Evolutionary conservation across 1,140 invertebrate genomes (phyloP).

Genomic region (Caerostris darwini): DNA sequence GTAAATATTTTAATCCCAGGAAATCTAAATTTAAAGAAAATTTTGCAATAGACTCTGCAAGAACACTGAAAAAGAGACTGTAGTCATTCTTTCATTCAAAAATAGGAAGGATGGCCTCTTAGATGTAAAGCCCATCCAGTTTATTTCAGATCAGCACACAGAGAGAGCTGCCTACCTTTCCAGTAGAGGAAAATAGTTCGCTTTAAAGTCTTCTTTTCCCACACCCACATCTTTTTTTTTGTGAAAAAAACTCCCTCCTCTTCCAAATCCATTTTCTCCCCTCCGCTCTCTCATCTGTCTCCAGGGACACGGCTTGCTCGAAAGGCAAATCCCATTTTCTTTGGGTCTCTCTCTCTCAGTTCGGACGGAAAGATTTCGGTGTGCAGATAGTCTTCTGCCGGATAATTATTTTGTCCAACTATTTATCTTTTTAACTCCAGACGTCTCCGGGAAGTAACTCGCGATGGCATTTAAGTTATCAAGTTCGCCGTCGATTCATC

Average conservation of each 20-base stretch:
- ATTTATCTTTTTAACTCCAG: slow-evolving; percentile 39
- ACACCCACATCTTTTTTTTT: too few species aligned
- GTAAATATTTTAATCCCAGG: background rate
- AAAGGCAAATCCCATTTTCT: slow-evolving; percentile 58
- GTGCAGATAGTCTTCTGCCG: background rate
- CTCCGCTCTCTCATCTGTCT: background rate
- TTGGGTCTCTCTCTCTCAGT: background rate
- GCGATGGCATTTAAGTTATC: too few species aligned
- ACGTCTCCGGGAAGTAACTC: too few species aligned
- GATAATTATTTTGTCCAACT: slow-evolving; percentile 45
- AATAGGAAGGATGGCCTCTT: background rate
- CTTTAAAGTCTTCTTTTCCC: background rate
- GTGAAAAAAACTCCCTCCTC: too few species aligned
- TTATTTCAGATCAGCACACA: background rate
- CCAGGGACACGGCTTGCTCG: background rate
- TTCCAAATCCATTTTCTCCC: slow-evolving; percentile 28
- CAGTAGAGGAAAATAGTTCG: background rate
- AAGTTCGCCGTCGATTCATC: too few species aligned
- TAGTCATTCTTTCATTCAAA: background rate
- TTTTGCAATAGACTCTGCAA: too few species aligned
- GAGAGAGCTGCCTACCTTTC: background rate
- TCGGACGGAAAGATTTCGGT: slow-evolving; percentile 4
- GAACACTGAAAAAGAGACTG: background rate
- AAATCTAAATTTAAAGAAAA: background rate
- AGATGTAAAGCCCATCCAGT: background rate